A percentile compares a stretch with the other conserved stretches of the same genome.
Conservation (phyloP, 2,888 invertebrate genomes). For the Hedya salicella region DNA sequence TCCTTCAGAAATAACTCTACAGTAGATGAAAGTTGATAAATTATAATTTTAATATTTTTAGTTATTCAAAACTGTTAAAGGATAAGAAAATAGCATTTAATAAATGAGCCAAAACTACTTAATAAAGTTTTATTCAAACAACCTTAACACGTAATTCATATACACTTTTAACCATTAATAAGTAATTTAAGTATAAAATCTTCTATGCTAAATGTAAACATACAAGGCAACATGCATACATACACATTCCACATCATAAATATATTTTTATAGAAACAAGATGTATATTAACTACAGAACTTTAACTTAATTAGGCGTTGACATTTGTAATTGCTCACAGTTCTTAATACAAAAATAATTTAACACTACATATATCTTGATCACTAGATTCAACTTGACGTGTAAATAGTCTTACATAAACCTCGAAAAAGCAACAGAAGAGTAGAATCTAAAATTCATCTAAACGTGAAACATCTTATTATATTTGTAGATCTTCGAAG, state of each 20-base stretch:
- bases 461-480: conserved; percentile 28
- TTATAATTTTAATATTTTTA: conserved; percentile 16
- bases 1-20: conserved; percentile 56
- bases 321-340: conserved; percentile 21
- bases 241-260: conserved; percentile 32
- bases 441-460: conserved; percentile 37
- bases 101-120: conserved; percentile 28
- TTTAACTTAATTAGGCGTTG: conserved; percentile 39
- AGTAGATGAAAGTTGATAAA: conserved; percentile 60
- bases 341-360: conserved; percentile 20
- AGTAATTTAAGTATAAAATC: conserved; percentile 51
- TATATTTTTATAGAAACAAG: conserved; percentile 27
- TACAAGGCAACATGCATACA: conserved; percentile 54
- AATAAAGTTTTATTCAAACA: conserved; percentile 42
- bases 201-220: conserved; percentile 54
- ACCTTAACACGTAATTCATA: conserved; percentile 37
- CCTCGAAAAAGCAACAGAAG: conserved; percentile 35
- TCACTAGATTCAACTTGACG: conserved; percentile 1
- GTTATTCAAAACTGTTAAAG: not conserved
- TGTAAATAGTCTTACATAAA: conserved; percentile 30
- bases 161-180: conserved; percentile 38
- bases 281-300: conserved; percentile 26
- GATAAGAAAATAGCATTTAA: conserved; percentile 7
- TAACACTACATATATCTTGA: conserved; percentile 25
- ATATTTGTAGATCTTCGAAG: conserved; percentile 36